phyloP scores from a whole-genome alignment of 2,888 invertebrate species.

The Brenthis ino region DNA sequence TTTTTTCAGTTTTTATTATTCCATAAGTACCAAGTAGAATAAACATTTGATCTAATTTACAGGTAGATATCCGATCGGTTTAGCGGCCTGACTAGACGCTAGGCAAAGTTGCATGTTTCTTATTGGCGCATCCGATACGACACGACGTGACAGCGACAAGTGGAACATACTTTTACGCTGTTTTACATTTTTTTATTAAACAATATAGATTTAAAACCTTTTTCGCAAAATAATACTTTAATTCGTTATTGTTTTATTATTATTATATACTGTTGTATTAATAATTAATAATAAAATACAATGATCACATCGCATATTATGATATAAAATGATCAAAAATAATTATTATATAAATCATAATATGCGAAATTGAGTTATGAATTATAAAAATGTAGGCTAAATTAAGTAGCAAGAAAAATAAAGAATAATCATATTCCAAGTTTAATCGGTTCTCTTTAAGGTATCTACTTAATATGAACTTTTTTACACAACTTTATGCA shows the following conservation, averaged over 20 bases:
- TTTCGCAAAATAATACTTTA: neutral
- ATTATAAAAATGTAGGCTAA: too few species aligned
- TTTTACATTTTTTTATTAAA: neutral
- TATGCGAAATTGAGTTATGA: too few species aligned
- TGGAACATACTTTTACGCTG: conserved; percentile 21
- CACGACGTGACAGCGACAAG: conserved; percentile 23
- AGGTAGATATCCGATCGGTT: conserved; percentile 20
- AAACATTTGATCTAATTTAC: conserved; percentile 22
- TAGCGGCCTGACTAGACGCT: neutral
- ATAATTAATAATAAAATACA: too few species aligned
- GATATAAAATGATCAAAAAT: neutral
- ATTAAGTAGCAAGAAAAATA: too few species aligned
- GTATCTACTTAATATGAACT: too few species aligned
- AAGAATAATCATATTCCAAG: too few species aligned
- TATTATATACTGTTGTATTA: too few species aligned
- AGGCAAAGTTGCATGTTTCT: conserved; percentile 1
- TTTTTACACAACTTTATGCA: too few species aligned
- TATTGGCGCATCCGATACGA: conserved; percentile 17
- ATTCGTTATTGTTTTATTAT: too few species aligned
- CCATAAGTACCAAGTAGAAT: conserved; percentile 7
- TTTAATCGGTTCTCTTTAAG: too few species aligned
- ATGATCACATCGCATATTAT: neutral
- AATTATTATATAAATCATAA: neutral
- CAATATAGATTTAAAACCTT: neutral
- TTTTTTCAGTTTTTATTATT: too few species aligned